Evolutionary conservation across 2,888 invertebrate species (phyloP).

Genomic region (Zaprionus lineosus): DNA sequence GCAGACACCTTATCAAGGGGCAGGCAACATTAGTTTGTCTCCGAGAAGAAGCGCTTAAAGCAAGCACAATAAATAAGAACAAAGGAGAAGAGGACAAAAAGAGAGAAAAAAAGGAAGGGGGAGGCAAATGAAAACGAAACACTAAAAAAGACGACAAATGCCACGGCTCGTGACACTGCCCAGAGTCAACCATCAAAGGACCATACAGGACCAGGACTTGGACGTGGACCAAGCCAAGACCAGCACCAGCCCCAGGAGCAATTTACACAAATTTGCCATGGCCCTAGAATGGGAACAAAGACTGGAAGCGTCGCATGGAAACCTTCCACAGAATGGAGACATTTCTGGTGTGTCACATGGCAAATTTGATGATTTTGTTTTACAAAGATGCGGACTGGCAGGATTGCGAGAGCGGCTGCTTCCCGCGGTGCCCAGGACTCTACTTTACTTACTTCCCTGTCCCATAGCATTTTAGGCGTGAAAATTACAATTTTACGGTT

Average conservation of each 20-base stretch:
- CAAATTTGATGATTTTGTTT: slow-evolving; percentile 68
- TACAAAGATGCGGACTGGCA: slow-evolving; percentile 26
- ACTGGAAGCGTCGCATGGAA: no score
- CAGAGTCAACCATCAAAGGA: no score
- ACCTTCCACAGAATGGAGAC: neutral
- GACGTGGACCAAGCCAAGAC: neutral
- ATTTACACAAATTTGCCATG: slow-evolving; percentile 18
- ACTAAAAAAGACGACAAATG: no score
- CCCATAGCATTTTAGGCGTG: slow-evolving; percentile 49
- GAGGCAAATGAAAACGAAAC: neutral
- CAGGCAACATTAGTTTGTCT: neutral
- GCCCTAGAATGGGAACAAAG: neutral
- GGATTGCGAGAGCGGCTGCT: slow-evolving; percentile 2
- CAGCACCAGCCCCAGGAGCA: neutral
- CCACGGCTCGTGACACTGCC: slow-evolving; percentile 7
- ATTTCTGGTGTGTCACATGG: slow-evolving; percentile 20
- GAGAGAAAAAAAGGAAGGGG: neutral
- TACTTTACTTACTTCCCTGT: slow-evolving; percentile 1
- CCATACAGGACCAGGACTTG: no score
- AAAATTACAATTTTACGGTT: slow-evolving; percentile 69
- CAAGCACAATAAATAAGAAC: neutral
- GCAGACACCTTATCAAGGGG: slow-evolving; percentile 17
- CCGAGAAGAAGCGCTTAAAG: neutral
- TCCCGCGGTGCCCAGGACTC: slow-evolving; percentile 9
- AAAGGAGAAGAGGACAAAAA: neutral